phyloP scores from a whole-genome alignment of 92 coral and sea anemone genomes.

The Zoanthus gigantus region DNA sequence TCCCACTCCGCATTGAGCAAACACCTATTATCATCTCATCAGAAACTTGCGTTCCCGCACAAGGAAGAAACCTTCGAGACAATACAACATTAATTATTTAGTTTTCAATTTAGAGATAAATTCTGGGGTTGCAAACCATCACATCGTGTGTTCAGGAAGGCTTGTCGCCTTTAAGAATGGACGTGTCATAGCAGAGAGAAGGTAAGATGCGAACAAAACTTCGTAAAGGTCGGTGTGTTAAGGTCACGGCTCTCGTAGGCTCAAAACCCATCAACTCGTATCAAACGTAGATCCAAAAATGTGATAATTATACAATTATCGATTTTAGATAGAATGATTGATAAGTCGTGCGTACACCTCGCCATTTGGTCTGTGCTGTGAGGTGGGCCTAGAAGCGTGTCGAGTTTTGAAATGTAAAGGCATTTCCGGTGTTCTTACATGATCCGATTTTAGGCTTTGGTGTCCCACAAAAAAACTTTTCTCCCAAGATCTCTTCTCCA shows the following conservation, averaged over 20 bases:
- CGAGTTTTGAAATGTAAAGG: conserved; percentile 73
- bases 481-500: conserved; percentile 40
- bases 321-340: conserved; percentile 95
- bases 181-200: background rate
- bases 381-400: conserved; percentile 68
- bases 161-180: conserved; percentile 14
- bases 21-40: conserved; percentile 78
- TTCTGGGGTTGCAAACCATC: conserved; percentile 91
- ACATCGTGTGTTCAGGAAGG: conserved; percentile 72
- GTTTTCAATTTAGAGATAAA: conserved; percentile 81
- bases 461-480: conserved; percentile 34
- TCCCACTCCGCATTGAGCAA: conserved; percentile 69
- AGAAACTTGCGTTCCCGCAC: conserved; percentile 59
- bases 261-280: conserved; percentile 81
- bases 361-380: conserved; percentile 70
- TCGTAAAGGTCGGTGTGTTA: conserved; percentile 24
- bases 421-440: conserved; percentile 84
- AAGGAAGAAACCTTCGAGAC: conserved; percentile 74
- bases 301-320: conserved; percentile 99
- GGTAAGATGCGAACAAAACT: conserved; percentile 7
- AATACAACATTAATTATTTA: conserved; percentile 88
- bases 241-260: conserved; percentile 81
- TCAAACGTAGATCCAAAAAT: conserved; percentile 92
- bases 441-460: conserved; percentile 62
- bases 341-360: conserved; percentile 73